Conservation (phyloP, 2,888 invertebrate genomes). For the Lycocerus yunnanus region DNA sequence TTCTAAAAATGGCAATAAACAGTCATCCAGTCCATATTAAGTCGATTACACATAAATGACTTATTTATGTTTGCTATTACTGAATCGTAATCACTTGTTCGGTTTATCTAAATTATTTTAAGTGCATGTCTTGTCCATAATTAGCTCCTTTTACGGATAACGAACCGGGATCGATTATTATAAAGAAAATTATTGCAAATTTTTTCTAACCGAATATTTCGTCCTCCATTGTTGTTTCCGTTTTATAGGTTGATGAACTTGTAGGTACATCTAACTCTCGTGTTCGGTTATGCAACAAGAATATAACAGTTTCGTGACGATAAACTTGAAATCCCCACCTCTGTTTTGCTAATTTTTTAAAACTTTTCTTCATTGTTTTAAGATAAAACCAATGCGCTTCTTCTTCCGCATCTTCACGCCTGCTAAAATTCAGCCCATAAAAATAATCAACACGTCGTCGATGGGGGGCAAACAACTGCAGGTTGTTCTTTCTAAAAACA, state of each 20-base stretch:
- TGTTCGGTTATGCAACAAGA: background rate
- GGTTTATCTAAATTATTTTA: background rate
- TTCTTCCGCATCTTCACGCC: slow-evolving; percentile 64
- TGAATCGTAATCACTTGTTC: background rate
- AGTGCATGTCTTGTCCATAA: background rate
- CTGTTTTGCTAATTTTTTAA: slow-evolving; percentile 3
- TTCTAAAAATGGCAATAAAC: background rate
- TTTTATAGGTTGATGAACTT: slow-evolving; percentile 35
- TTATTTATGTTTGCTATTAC: background rate
- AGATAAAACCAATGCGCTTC: slow-evolving; percentile 67
- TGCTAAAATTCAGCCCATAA: slow-evolving; percentile 52
- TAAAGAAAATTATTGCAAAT: background rate
- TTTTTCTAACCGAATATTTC: background rate
- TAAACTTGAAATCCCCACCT: background rate
- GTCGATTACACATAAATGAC: background rate
- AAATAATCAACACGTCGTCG: slow-evolving; percentile 50
- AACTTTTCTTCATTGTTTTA: background rate
- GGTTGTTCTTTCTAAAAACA: slow-evolving; percentile 46
- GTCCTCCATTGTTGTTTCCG: slow-evolving; percentile 1
- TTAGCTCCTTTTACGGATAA: background rate
- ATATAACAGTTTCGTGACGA: background rate
- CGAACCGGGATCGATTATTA: background rate
- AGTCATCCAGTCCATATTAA: background rate
- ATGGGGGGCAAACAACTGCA: slow-evolving; percentile 53
- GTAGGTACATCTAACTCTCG: slow-evolving; percentile 5